Evolutionary conservation across 2,888 invertebrate species (phyloP).

Genomic region (Allygus modestus): DNA sequence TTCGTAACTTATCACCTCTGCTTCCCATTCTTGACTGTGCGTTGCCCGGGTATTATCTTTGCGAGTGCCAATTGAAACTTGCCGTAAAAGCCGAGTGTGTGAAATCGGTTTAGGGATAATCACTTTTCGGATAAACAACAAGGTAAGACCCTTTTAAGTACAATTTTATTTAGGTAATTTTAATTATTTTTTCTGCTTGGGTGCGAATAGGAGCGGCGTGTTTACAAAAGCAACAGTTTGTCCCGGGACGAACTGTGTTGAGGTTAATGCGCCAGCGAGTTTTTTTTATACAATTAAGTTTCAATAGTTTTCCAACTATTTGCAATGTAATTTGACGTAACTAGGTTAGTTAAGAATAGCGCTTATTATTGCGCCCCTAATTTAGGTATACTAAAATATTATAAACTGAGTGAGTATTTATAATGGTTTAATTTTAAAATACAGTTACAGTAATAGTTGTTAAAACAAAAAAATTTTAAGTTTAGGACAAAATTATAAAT

Average conservation of each 20-base stretch:
- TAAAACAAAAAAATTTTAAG: too few species aligned
- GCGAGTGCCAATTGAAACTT: background rate
- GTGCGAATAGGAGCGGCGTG: background rate
- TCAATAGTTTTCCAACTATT: too few species aligned
- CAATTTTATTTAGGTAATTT: background rate
- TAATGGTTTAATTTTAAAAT: too few species aligned
- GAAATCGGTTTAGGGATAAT: background rate
- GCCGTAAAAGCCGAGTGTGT: background rate
- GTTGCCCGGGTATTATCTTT: conserved; percentile 34
- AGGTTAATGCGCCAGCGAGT: background rate
- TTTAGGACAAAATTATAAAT: too few species aligned
- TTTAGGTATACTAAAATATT: too few species aligned
- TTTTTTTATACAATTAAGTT: too few species aligned
- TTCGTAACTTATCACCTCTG: background rate
- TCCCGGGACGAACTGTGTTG: background rate
- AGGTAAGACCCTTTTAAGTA: background rate
- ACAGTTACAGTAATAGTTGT: too few species aligned
- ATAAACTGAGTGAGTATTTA: too few species aligned
- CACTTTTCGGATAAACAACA: background rate
- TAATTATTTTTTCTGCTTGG: background rate
- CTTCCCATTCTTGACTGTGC: conserved; percentile 11
- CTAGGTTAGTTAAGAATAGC: too few species aligned
- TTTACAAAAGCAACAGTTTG: conserved; percentile 29
- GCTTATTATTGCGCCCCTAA: too few species aligned
- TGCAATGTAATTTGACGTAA: too few species aligned